Percentiles rank a stretch among this genome's conserved stretches.
Conservation (phyloP, 2,797 vertebrate species). For the Oreochromis mossambicus region DNA sequence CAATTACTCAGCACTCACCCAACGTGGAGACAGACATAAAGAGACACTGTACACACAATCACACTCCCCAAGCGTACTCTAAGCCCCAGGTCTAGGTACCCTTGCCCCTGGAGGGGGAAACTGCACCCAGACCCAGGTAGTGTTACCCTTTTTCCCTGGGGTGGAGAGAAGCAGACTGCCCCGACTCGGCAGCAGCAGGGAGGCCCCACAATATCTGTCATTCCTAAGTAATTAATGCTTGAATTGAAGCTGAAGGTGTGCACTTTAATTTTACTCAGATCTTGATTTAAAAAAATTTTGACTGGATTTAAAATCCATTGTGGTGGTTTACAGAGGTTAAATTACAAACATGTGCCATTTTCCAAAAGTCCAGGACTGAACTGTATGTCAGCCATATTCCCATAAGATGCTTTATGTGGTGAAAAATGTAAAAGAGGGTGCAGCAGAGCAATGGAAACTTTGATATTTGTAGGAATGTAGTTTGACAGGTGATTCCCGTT, state of each 20-base stretch:
- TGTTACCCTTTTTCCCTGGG: too few relatives aligned
- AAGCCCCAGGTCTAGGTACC: too few relatives aligned
- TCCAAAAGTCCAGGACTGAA: background rate
- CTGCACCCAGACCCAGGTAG: too few relatives aligned
- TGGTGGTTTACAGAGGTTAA: background rate
- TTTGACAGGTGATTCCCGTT: background rate
- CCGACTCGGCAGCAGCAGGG: too few relatives aligned
- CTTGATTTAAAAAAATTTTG: background rate
- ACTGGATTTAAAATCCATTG: background rate
- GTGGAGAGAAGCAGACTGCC: too few relatives aligned
- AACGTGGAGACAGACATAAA: too few relatives aligned
- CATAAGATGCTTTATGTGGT: background rate
- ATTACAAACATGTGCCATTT: rapidly evolving
- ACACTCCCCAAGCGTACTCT: too few relatives aligned
- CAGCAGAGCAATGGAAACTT: background rate
- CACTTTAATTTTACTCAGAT: rapidly evolving
- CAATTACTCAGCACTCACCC: too few relatives aligned
- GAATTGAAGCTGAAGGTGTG: background rate
- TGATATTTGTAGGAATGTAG: background rate
- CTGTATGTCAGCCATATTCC: background rate
- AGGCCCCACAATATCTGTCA: background rate
- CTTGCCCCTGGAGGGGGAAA: too few relatives aligned
- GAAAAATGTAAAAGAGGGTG: background rate
- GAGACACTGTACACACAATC: too few relatives aligned
- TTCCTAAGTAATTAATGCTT: background rate